Percentiles rank a stretch among this genome's conserved stretches.
These are phyloP conservation scores for Papilio helenus DNA, from an alignment of 1,140 invertebrate genomes.

Conservation along the genomic window DNA sequence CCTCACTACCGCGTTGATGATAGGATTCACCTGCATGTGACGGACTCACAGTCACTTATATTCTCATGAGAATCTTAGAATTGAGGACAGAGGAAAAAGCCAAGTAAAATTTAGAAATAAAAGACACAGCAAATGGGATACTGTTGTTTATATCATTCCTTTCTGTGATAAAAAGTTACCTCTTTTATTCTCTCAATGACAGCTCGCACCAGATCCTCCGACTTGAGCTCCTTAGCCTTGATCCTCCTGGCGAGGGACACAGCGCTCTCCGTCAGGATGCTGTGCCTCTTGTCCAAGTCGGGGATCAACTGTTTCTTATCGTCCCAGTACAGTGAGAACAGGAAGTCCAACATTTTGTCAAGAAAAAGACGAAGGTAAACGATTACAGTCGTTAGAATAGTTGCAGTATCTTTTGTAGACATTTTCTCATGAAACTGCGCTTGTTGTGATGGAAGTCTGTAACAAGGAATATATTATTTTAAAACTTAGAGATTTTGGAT, in stretches of 20 bases:
- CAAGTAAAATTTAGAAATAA: neutral
- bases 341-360: constrained; percentile 71
- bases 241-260: constrained; percentile 86
- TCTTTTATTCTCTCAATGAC: constrained; percentile 91
- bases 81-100: neutral
- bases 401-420: constrained; percentile 35
- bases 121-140: neutral
- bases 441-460: constrained; percentile 23
- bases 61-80: neutral
- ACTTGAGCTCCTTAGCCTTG: constrained; percentile 84
- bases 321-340: constrained; percentile 83
- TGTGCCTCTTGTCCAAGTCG: constrained; percentile 82
- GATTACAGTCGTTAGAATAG: constrained; percentile 47
- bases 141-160: no score
- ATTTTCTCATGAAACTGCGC: constrained; percentile 13
- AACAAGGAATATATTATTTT: constrained; percentile 26
- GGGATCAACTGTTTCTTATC: constrained; percentile 82
- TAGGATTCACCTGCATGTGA: constrained; percentile 83
- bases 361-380: constrained; percentile 56
- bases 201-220: constrained; percentile 88
- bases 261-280: constrained; percentile 86
- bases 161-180: no score
- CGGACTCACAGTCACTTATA: neutral
- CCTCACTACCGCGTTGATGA: constrained; percentile 92
- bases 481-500: neutral